Conservation (phyloP, 1,140 invertebrate genomes). For the Homalodisca vitripennis region DNA sequence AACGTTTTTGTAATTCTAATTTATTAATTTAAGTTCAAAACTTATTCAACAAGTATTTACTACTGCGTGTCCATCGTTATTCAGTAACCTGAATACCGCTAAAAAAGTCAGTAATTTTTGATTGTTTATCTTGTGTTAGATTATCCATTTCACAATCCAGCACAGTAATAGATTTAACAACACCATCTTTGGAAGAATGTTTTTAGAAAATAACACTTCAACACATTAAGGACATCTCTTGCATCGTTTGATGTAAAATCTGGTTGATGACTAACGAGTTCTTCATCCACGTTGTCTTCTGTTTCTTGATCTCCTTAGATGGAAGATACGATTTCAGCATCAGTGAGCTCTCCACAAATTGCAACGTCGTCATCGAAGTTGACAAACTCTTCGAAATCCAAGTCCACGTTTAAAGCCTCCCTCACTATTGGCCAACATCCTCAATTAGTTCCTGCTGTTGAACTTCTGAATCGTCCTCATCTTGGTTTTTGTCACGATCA, state of each 20-base stretch:
- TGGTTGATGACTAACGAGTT: not conserved
- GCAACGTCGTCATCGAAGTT: not conserved
- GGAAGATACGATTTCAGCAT: conserved; percentile 5
- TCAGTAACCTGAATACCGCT: too few relatives aligned
- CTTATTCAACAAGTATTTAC: too few relatives aligned
- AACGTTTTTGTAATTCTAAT: too few relatives aligned
- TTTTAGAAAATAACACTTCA: not conserved
- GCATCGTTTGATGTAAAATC: conserved; percentile 9
- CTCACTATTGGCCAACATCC: not conserved
- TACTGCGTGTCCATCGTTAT: too few relatives aligned
- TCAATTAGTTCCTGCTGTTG: not conserved
- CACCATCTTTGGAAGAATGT: not conserved
- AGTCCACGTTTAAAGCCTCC: not conserved
- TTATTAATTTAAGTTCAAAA: too few relatives aligned
- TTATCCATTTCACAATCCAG: not conserved
- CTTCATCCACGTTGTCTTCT: not conserved
- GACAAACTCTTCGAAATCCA: conserved; percentile 9
- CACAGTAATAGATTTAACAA: not conserved
- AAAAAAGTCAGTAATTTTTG: conserved; percentile 17
- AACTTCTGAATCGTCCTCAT: not conserved
- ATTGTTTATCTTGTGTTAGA: not conserved
- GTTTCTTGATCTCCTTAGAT: not conserved
- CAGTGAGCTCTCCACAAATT: not conserved
- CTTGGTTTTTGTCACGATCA: not conserved
- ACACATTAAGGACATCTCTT: not conserved